A percentile compares a stretch with the other conserved stretches of the same genome.
phyloP scores from a whole-genome alignment of 2,113 vertebrate species.

The Emydocephalus ijimae region DNA sequence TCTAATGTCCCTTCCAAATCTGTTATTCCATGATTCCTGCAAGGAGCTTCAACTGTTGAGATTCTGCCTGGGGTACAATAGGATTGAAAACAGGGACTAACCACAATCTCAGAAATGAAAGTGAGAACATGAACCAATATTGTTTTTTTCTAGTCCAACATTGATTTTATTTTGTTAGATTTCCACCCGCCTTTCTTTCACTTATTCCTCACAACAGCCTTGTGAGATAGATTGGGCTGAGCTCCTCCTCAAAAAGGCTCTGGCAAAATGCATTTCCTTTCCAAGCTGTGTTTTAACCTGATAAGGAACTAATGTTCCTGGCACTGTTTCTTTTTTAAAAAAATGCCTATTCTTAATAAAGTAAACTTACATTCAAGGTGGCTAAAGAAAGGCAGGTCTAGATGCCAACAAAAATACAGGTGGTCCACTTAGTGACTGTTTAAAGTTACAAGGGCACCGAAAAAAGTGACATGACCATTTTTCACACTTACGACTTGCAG shows the following conservation, averaged over 20 bases:
- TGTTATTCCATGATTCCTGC: too few species aligned
- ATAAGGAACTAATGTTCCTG: neutral
- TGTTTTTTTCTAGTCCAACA: neutral
- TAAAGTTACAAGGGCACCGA: neutral
- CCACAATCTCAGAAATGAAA: neutral
- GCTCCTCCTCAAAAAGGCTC: neutral
- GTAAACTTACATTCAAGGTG: neutral
- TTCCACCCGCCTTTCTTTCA: neutral
- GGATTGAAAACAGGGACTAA: neutral
- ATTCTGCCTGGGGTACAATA: neutral
- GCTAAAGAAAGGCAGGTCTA: neutral
- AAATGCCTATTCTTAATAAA: neutral
- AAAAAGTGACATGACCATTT: neutral
- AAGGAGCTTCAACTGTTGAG: neutral
- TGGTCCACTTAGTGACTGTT: neutral
- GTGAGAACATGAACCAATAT: neutral
- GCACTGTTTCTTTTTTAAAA: neutral
- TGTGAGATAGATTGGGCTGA: neutral
- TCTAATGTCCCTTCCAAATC: too few species aligned
- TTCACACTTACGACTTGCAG: neutral
- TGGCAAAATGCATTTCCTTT: neutral
- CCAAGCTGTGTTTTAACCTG: neutral
- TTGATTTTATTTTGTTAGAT: neutral
- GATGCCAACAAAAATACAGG: neutral
- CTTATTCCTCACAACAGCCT: neutral